Percentiles rank a stretch among this genome's conserved stretches.
phyloP scores from a whole-genome alignment of 2,888 invertebrate genomes.

The Deilephila elpenor region DNA sequence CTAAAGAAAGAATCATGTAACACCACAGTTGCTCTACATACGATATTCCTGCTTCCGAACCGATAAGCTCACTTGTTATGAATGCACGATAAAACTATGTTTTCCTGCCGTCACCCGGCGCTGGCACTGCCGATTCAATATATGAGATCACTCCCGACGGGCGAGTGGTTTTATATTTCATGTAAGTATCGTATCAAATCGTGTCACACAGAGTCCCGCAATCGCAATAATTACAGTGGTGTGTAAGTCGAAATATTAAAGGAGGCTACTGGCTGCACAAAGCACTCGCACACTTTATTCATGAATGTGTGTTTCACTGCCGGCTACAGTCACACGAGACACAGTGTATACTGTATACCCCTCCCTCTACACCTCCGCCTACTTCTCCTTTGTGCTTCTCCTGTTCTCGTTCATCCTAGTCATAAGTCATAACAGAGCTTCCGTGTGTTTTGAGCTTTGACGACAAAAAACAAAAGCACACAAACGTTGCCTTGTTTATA shows the following conservation, averaged over 20 bases:
- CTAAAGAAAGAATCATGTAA: slow-evolving; percentile 58
- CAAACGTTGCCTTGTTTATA: too few relatives aligned
- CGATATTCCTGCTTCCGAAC: slow-evolving; percentile 60
- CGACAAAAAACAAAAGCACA: neutral
- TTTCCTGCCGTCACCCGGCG: slow-evolving; percentile 38
- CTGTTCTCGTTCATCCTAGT: neutral
- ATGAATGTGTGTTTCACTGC: neutral
- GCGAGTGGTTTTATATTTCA: slow-evolving; percentile 48
- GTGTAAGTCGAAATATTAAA: neutral
- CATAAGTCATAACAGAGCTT: slow-evolving; percentile 1
- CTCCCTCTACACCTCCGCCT: neutral
- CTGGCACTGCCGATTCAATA: slow-evolving; percentile 34
- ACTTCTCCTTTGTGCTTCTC: too few relatives aligned
- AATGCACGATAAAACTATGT: slow-evolving; percentile 39
- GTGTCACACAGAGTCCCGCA: neutral
- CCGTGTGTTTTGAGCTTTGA: neutral
- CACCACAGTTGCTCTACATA: slow-evolving; percentile 63
- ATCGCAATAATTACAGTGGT: neutral
- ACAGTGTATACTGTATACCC: too few relatives aligned
- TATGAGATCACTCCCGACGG: slow-evolving; percentile 50
- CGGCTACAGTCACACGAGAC: too few relatives aligned
- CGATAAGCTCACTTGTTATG: slow-evolving; percentile 61
- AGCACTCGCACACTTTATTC: neutral
- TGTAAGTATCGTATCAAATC: slow-evolving; percentile 25
- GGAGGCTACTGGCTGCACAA: neutral